phyloP scores from a whole-genome alignment of 2,113 vertebrate genomes.

The Oxyruncus cristatus region DNA sequence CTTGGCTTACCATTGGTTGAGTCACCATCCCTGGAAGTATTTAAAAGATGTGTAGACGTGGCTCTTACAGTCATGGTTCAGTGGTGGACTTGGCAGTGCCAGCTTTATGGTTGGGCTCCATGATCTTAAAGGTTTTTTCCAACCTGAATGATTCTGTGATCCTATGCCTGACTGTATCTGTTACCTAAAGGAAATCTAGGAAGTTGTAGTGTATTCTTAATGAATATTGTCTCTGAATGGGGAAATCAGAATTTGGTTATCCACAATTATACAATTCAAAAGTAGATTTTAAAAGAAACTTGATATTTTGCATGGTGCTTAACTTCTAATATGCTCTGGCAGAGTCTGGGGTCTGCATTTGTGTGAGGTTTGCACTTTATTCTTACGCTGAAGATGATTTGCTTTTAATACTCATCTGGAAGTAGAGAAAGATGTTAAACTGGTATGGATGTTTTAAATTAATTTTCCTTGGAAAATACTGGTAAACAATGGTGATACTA shows the following conservation, averaged over 20 bases:
- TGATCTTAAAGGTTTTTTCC: not conserved
- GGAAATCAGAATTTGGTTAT: not conserved
- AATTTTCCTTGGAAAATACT: constrained; percentile 20
- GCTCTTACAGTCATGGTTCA: not conserved
- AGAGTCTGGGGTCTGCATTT: not conserved
- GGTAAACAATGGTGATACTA: constrained; percentile 2
- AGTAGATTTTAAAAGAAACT: not conserved
- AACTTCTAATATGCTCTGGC: not conserved
- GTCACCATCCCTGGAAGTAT: not conserved
- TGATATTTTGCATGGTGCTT: not conserved
- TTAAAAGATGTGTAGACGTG: not conserved
- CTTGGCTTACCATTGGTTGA: not conserved
- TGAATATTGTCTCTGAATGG: not conserved
- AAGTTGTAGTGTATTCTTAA: not conserved
- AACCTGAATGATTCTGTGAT: not conserved
- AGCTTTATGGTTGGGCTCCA: not conserved
- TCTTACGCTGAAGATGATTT: not conserved
- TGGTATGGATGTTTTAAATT: constrained; percentile 19
- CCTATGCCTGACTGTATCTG: not conserved
- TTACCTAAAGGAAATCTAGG: not conserved
- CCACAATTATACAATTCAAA: not conserved
- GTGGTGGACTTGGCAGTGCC: not conserved
- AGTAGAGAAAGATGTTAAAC: not conserved
- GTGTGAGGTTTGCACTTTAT: not conserved
- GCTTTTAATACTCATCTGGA: not conserved